A percentile compares a stretch with the other conserved stretches of the same genome.
Evolutionary conservation across 2,888 invertebrate genomes (phyloP).

Genomic region (Nycteola revayana): DNA sequence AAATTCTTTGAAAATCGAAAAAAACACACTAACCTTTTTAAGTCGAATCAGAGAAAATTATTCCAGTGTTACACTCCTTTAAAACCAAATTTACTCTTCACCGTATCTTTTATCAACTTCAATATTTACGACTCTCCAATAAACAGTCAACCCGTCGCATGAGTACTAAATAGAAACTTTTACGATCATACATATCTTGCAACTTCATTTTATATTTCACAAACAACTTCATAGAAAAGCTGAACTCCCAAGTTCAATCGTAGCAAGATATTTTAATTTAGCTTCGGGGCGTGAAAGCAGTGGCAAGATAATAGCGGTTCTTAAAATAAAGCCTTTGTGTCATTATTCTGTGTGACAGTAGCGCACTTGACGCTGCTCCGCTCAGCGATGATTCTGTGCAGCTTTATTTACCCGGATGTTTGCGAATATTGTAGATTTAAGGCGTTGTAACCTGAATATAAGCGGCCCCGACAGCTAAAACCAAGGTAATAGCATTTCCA

Average conservation of each 20-base stretch:
- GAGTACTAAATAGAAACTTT: constrained; percentile 43
- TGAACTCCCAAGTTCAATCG: constrained; percentile 39
- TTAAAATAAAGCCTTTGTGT: constrained; percentile 68
- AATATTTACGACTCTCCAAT: constrained; percentile 19
- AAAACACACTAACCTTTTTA: too few species aligned
- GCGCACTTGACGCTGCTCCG: constrained; percentile 22
- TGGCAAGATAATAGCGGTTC: constrained; percentile 63
- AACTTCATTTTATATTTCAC: constrained; percentile 39
- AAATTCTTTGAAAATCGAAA: too few species aligned
- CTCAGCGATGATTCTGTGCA: constrained; percentile 17
- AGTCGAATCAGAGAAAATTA: too few species aligned
- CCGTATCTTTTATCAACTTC: too few species aligned
- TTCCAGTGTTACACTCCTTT: too few species aligned
- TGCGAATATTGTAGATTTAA: constrained; percentile 27
- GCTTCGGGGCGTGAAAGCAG: constrained; percentile 47
- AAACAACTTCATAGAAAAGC: constrained; percentile 36
- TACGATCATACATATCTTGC: constrained; percentile 37
- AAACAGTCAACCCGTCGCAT: constrained; percentile 23
- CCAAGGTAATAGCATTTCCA: constrained; percentile 3
- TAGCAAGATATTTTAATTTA: constrained; percentile 60
- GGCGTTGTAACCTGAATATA: constrained; percentile 14
- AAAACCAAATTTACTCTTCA: too few species aligned
- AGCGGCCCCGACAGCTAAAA: constrained; percentile 8
- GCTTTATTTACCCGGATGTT: constrained; percentile 23
- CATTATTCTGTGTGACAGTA: constrained; percentile 54